Evolutionary conservation across 92 coral and sea anemone genomes (phyloP).

Genomic region (Porites rus): DNA sequence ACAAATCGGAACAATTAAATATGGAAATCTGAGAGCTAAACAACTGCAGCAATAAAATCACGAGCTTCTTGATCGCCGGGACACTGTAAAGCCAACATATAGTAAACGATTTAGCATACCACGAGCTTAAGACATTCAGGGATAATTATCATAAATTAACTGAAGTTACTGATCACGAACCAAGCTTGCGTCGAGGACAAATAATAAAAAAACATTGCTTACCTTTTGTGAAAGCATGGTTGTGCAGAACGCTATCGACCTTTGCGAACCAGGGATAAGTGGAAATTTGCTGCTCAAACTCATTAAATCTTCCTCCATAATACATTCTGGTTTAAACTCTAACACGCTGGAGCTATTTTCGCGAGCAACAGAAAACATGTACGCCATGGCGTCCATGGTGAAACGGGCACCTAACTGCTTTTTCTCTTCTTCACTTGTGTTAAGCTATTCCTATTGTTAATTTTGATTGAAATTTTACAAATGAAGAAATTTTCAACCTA

Average conservation of each 20-base stretch:
- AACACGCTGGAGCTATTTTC: conserved; percentile 46
- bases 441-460: neutral
- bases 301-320: conserved; percentile 77
- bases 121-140: too few relatives aligned
- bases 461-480: neutral
- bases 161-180: neutral
- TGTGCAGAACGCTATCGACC: conserved; percentile 88
- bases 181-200: neutral
- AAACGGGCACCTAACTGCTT: neutral
- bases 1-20: too few relatives aligned
- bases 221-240: conserved; percentile 88
- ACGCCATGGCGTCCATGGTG: conserved; percentile 77
- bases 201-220: neutral
- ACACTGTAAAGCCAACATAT: too few relatives aligned
- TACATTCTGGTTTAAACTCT: conserved; percentile 87
- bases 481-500: neutral
- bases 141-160: too few relatives aligned
- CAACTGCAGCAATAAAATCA: too few relatives aligned
- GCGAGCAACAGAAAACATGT: conserved; percentile 46
- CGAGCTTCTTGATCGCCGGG: too few relatives aligned
- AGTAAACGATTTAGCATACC: too few relatives aligned
- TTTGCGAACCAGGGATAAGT: conserved; percentile 89
- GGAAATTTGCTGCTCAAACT: conserved; percentile 95
- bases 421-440: neutral
- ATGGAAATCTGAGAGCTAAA: too few relatives aligned